Evolutionary conservation across 2,888 invertebrate genomes (phyloP), one percentile per base, ranked within the genome.

Genomic region (Drosophila hamatofila): DNA sequence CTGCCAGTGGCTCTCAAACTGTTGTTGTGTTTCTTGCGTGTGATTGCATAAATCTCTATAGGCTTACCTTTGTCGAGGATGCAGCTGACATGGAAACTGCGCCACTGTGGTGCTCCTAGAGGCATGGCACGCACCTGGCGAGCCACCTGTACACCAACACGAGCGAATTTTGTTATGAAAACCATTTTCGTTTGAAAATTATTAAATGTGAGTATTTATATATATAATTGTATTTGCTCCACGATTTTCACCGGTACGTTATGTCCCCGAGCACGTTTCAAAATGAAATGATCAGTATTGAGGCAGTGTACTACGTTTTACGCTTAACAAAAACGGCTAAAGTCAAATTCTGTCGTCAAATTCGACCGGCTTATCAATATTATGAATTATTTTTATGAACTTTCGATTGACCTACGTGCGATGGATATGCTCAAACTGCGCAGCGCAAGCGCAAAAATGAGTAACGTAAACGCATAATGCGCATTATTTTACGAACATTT

Each of bases 121-220:
- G 80, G 64, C 6, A 72, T 64, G 55, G 51, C 57, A 46, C 63
- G 76, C 52, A 80, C 54, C 54, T 85, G 80, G 8, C 84, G 80
- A n/a, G 81, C 69, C 18, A 78, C 66, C 61, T 80, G 83, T 9
- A 85, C 39, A 7, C 90, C 82, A 21, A 81, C 72, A 61, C 90
- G 83, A 67, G 86, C 85, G 7, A 91, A 77, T 80, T 87, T 91
- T 60, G 84, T 78, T 35, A 91, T 80, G 37, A 87, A 81, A 76
- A 90, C 88, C 92, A 92, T 92, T 74, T 75, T 72, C 39, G 48
- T 39, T 46, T 51, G 33, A 48, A 46, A 55, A 54, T 62, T 58
- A 27, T 59, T 59, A 18, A 39, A 54, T 39, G 39, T 25, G 52
- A 16, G n/a, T 54, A 9, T 39, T 51, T 39, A 61, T 25, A 54